Conservation (phyloP, 2,797 vertebrate species). For the Todus mexicanus region DNA sequence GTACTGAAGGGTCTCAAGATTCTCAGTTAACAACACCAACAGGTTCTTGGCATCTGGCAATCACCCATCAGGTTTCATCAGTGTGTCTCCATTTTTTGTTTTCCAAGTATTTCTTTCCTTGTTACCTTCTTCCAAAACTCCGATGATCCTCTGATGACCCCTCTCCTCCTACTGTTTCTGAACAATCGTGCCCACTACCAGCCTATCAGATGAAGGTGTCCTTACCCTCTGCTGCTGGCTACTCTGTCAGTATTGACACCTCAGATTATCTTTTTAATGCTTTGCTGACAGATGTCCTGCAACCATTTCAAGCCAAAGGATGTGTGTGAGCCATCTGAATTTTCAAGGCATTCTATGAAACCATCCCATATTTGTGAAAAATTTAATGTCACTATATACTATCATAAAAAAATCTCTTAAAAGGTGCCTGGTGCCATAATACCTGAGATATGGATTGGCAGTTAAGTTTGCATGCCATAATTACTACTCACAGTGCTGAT, state of each 20-base stretch:
- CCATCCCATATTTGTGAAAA: neutral
- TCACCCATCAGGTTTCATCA: neutral
- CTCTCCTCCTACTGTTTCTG: neutral
- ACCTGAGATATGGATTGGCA: fast-evolving
- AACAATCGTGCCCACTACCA: neutral
- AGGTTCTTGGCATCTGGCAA: neutral
- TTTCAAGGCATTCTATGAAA: neutral
- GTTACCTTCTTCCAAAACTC: neutral
- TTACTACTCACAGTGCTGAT: neutral
- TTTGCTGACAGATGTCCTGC: neutral
- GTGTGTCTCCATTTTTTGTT: neutral
- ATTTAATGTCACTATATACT: neutral
- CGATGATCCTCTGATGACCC: neutral
- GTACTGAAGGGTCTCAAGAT: neutral
- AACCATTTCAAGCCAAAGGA: neutral
- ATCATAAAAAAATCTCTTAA: neutral
- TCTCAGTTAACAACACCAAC: neutral
- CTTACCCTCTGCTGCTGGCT: neutral
- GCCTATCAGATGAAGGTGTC: neutral
- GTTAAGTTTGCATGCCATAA: neutral
- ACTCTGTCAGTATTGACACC: neutral
- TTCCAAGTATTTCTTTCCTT: neutral
- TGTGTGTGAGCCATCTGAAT: neutral
- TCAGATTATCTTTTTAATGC: neutral
- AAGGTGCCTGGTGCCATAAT: neutral